phyloP scores from a whole-genome alignment of 35 echinoderm and acorn worm species.

The Ptychodera flava region DNA sequence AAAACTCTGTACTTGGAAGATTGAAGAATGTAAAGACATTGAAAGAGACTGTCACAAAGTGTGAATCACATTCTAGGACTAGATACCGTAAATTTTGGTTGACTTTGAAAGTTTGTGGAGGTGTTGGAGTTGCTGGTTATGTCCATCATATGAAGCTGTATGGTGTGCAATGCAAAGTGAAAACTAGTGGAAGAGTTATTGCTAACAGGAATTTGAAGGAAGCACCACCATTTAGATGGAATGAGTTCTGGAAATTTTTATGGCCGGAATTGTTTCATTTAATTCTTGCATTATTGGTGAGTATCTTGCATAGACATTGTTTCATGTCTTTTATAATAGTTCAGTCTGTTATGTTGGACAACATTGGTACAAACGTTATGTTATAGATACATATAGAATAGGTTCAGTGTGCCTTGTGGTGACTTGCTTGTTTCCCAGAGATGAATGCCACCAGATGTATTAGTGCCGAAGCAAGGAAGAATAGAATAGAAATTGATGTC shows the following conservation, averaged over 20 bases:
- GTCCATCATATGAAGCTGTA: not conserved
- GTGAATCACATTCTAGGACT: too few relatives aligned
- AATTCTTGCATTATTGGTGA: slow-evolving; percentile 6
- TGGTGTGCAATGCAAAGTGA: not conserved
- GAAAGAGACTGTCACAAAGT: too few relatives aligned
- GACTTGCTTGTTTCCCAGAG: slow-evolving; percentile 43
- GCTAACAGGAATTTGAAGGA: not conserved
- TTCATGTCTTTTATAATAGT: not conserved
- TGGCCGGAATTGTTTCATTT: not conserved
- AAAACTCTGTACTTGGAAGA: too few relatives aligned
- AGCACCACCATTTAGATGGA: not conserved
- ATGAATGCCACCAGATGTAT: too few relatives aligned
- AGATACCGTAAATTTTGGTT: too few relatives aligned
- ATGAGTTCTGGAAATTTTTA: not conserved
- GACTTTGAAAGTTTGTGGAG: not conserved
- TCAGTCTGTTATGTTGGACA: not conserved
- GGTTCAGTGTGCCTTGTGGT: slow-evolving; percentile 20
- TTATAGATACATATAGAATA: not conserved
- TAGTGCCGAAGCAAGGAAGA: too few relatives aligned
- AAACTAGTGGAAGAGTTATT: not conserved
- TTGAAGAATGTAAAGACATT: too few relatives aligned
- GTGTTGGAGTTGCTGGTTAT: not conserved
- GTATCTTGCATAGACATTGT: not conserved
- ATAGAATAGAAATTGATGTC: too few relatives aligned
- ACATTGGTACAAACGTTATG: not conserved